phyloP scores from a whole-genome alignment of 1,140 invertebrate species.

The Apis mellifera region DNA sequence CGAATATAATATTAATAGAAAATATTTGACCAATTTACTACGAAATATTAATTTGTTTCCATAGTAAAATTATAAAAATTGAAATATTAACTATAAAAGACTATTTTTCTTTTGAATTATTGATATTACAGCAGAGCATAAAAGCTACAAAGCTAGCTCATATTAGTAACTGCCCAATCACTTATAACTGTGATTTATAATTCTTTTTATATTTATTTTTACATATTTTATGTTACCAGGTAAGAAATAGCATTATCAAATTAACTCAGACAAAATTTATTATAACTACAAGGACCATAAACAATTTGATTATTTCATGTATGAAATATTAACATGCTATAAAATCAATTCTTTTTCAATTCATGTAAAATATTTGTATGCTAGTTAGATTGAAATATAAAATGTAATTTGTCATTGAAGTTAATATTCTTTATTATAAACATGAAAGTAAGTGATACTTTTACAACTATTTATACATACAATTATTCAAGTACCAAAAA shows the following conservation, averaged over 20 bases:
- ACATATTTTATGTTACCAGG: conserved; percentile 42
- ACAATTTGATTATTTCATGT: conserved; percentile 36
- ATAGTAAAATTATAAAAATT: conserved; percentile 12
- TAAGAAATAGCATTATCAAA: conserved; percentile 32
- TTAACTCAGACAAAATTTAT: conserved; percentile 48
- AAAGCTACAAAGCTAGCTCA: conserved; percentile 32
- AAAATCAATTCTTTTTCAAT: conserved; percentile 38
- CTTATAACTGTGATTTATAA: conserved; percentile 50
- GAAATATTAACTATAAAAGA: not conserved
- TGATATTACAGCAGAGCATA: conserved; percentile 14
- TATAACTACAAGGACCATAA: conserved; percentile 42
- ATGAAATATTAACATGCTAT: conserved; percentile 36
- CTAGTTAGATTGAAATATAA: conserved; percentile 36
- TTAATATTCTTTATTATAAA: conserved; percentile 44
- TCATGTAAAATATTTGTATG: conserved; percentile 41
- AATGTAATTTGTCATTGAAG: conserved; percentile 33
- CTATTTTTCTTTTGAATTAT: not conserved
- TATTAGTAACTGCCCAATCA: conserved; percentile 44
- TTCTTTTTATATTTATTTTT: conserved; percentile 57
- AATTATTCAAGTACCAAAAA: conserved; percentile 28
- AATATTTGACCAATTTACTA: conserved; percentile 27
- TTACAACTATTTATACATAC: conserved; percentile 52
- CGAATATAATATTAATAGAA: conserved; percentile 4
- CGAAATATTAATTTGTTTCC: conserved; percentile 23
- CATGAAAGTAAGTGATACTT: conserved; percentile 56